Percentiles rank a stretch among this genome's conserved stretches.
Evolutionary conservation across 2,797 vertebrate species (phyloP).

Genomic region (Peromyscus aztecus): DNA sequence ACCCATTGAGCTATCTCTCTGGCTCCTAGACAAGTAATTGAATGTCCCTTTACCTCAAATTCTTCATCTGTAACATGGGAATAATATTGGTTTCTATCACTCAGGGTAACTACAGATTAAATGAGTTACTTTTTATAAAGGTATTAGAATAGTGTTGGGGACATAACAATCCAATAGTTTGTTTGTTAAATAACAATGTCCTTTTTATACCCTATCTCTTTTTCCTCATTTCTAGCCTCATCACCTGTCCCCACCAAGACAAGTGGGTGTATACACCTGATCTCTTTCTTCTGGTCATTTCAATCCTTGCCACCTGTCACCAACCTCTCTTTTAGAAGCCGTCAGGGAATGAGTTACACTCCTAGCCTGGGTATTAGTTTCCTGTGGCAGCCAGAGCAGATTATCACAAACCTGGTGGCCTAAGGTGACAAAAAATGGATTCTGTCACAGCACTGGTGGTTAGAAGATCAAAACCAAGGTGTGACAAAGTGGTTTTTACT

Average conservation of each 20-base stretch:
- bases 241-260: not conserved
- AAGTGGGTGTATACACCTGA: not conserved
- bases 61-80: slow-evolving; percentile 4
- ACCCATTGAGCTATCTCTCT: not conserved
- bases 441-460: not conserved
- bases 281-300: slow-evolving; percentile 40
- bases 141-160: not conserved
- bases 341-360: not conserved
- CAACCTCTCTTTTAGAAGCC: not conserved
- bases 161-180: not conserved
- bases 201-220: not conserved
- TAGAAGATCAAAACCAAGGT: slow-evolving; percentile 8
- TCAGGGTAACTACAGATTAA: not conserved
- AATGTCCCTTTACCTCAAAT: not conserved
- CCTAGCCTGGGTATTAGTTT: not conserved
- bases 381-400: not conserved
- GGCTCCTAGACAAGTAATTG: not conserved
- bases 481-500: not conserved
- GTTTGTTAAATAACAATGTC: slow-evolving; percentile 13
- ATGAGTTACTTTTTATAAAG: slow-evolving; percentile 37
- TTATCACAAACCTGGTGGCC: not conserved
- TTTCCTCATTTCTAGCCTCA: not conserved
- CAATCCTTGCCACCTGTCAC: not conserved
- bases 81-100: not conserved
- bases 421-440: slow-evolving; percentile 7